These are phyloP conservation scores for Panorpa germanica DNA, from an alignment of 2,888 invertebrate species.

Conservation along the genomic window DNA sequence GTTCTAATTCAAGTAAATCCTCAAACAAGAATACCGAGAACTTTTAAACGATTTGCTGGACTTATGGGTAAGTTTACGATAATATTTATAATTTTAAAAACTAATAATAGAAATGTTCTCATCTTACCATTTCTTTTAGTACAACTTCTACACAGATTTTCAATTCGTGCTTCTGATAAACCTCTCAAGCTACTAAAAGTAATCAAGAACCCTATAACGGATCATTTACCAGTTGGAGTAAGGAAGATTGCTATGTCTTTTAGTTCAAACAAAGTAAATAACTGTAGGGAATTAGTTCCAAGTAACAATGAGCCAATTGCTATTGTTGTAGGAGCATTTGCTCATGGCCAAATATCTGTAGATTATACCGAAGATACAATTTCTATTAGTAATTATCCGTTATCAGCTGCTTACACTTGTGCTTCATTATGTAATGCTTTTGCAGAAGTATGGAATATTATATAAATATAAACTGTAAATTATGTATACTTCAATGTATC, in stretches of 20 bases:
- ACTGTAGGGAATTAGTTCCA: conserved; percentile 63
- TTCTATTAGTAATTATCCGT: conserved; percentile 89
- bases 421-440: conserved; percentile 87
- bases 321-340: conserved; percentile 90
- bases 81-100: conserved; percentile 7
- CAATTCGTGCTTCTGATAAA: conserved; percentile 78
- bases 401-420: conserved; percentile 92
- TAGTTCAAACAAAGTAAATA: conserved; percentile 47
- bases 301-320: conserved; percentile 65
- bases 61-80: conserved; percentile 58
- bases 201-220: conserved; percentile 88
- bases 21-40: conserved; percentile 90
- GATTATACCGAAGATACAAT: conserved; percentile 84
- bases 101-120: conserved; percentile 1
- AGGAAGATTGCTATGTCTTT: conserved; percentile 82
- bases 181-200: conserved; percentile 82
- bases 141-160: conserved; percentile 87
- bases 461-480: conserved; percentile 22
- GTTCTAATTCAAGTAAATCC: conserved; percentile 91
- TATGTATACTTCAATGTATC: too few species aligned
- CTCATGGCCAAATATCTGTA: conserved; percentile 75
- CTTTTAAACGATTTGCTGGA: conserved; percentile 92
- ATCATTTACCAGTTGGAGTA: conserved; percentile 89
- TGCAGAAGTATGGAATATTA: conserved; percentile 80
- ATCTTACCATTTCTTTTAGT: conserved; percentile 37